Conservation (phyloP, 1,140 invertebrate genomes). For the Delia radicum region DNA sequence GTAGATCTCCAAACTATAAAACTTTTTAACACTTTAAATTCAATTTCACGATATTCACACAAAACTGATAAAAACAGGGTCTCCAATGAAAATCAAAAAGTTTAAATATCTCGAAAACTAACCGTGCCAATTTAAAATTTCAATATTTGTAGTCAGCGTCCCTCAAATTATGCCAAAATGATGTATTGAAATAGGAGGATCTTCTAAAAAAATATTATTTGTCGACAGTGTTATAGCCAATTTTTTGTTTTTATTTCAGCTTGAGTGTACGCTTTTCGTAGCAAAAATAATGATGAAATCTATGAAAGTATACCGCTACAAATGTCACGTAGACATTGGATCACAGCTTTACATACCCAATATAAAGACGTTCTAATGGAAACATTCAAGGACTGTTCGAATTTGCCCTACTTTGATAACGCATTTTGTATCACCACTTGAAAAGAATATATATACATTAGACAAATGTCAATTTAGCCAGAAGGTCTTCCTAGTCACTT, state of each 20-base stretch:
- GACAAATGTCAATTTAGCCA: neutral
- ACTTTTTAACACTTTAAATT: too few species aligned
- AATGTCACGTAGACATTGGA: constrained; percentile 26
- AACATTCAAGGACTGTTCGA: neutral
- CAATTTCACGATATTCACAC: too few species aligned
- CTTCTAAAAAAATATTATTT: too few species aligned
- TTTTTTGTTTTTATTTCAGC: neutral
- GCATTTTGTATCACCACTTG: neutral
- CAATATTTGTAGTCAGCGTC: too few species aligned
- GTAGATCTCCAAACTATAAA: too few species aligned
- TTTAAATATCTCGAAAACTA: too few species aligned
- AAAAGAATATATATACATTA: neutral
- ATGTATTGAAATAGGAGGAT: too few species aligned
- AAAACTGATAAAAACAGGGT: too few species aligned
- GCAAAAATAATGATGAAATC: constrained; percentile 30
- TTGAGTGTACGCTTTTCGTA: neutral
- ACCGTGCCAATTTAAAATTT: too few species aligned
- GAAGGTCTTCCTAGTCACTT: neutral
- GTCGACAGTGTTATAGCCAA: too few species aligned
- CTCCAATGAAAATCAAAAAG: too few species aligned
- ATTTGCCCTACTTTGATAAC: neutral
- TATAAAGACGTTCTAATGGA: neutral
- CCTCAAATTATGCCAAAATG: too few species aligned
- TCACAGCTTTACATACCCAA: neutral
- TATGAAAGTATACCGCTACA: constrained; percentile 36